phyloP scores from a whole-genome alignment of 2,888 invertebrate species.

The Parnassius smintheus region DNA sequence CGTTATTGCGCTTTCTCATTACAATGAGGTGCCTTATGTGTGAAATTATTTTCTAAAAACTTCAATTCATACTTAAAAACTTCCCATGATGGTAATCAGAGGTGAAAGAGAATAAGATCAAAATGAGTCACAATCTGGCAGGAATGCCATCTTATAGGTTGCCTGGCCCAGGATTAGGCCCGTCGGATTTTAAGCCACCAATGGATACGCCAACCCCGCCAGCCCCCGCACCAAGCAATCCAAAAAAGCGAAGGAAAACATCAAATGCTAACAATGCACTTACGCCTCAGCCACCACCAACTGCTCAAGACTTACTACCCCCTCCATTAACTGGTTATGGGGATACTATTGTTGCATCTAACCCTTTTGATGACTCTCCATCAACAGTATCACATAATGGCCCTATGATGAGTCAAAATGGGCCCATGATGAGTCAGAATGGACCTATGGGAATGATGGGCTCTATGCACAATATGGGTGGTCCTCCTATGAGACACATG shows the following conservation, averaged over 20 bases:
- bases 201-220: constrained; percentile 86
- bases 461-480: constrained; percentile 83
- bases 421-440: constrained; percentile 85
- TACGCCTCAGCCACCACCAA: constrained; percentile 85
- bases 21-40: constrained; percentile 68
- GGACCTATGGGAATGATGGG: constrained; percentile 85
- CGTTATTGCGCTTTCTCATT: constrained; percentile 63
- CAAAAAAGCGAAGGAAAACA: constrained; percentile 93
- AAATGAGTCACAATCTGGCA: constrained; percentile 90
- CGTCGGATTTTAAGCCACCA: constrained; percentile 87
- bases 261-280: constrained; percentile 85
- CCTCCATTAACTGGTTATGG: constrained; percentile 95
- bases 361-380: constrained; percentile 96
- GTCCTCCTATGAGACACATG: constrained; percentile 84
- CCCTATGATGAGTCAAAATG: constrained; percentile 83
- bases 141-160: constrained; percentile 91
- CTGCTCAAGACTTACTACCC: constrained; percentile 89
- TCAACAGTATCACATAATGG: constrained; percentile 82
- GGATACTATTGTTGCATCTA: constrained; percentile 96
- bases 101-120: constrained; percentile 61
- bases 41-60: constrained; percentile 52
- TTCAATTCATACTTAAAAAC: constrained; percentile 38
- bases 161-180: constrained; percentile 86
- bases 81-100: constrained; percentile 65
- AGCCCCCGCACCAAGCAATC: constrained; percentile 89